Base-by-base conservation (phyloP, 2,797 vertebrate species). In the Cottoperca gobio region DNA sequence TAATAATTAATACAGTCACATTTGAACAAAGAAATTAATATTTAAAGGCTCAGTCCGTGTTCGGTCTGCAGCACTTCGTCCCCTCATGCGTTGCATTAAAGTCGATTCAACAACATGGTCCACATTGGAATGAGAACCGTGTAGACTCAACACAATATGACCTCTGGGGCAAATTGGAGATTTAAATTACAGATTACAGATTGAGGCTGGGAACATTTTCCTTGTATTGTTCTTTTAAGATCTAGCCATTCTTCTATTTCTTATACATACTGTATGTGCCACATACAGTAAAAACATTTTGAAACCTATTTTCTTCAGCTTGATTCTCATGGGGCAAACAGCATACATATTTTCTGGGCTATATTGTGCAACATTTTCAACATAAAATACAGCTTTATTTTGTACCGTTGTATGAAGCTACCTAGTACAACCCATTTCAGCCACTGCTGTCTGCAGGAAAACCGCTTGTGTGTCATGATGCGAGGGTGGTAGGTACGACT, bases 1-100 rank as follows among this genome's bases (percentile, higher is more conserved):
- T 76, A 93, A 93, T 91, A 84, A 87, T 90, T 72, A 78, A 93
- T 78, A 21, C 46, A 71, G 85, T 81, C 79, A 81, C 82, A 88
- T 91, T 82, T 82, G 76, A 92, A 92, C 91, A 92, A 93, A 92
- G 87, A 89, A 91, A 91, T 92, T 2, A 91, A 93, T 92, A 92
- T 91, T 93, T 92, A 85, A 93, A 87, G 76, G 46, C 78, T 81
- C 75, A 76, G 74, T 87, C 67, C 24, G 2, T 86, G 86, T 83
- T 85, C 40, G n/a, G 81, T 89, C 87, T 88, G 46, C 83, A 79
- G 88, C 83, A 49, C 87, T 83, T 83, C 69, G 60, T 45, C 73
- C 74, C 61, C 86, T 75, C 55, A 49, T 87, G 83, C 57, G 8
- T 86, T 50, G 54, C 76, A 67, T 80, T 85, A 65, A 61, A 45